Conservation (phyloP, 92 coral and sea anemone genomes). For the Parazoanthus swiftii region DNA sequence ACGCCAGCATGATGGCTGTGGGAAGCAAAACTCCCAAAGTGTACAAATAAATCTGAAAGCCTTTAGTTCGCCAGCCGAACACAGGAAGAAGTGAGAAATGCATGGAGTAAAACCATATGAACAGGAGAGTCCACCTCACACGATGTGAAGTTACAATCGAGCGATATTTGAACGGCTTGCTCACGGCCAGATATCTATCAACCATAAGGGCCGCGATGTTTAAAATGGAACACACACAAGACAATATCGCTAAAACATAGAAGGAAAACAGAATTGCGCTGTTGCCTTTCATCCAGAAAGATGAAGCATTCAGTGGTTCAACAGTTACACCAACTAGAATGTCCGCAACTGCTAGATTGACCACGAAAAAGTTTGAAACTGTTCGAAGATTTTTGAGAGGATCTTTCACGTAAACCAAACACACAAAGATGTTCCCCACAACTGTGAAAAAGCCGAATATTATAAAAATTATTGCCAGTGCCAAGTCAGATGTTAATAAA, state of each 20-base stretch:
- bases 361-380: conserved; percentile 64
- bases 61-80: conserved; percentile 74
- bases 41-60: conserved; percentile 77
- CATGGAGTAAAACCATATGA: conserved; percentile 70
- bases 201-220: conserved; percentile 74
- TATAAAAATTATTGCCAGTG: conserved; percentile 62
- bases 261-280: conserved; percentile 62
- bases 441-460: conserved; percentile 72
- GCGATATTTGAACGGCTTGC: conserved; percentile 73
- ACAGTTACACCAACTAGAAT: conserved; percentile 73
- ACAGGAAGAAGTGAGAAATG: conserved; percentile 79
- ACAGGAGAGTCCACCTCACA: conserved; percentile 54
- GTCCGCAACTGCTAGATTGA: conserved; percentile 69
- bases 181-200: conserved; percentile 78
- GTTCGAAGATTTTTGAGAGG: conserved; percentile 72
- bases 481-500: conserved; percentile 59
- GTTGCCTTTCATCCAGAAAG: conserved; percentile 66
- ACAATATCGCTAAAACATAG: conserved; percentile 74
- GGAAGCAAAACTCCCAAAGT: conserved; percentile 67
- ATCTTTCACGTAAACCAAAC: conserved; percentile 63
- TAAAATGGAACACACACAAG: conserved; percentile 80
- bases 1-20: conserved; percentile 61
- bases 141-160: conserved; percentile 53
- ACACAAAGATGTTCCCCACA: conserved; percentile 66
- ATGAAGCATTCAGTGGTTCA: conserved; percentile 74